Conservation (phyloP, 2,113 vertebrate genomes). For the Calyptomena viridis region DNA sequence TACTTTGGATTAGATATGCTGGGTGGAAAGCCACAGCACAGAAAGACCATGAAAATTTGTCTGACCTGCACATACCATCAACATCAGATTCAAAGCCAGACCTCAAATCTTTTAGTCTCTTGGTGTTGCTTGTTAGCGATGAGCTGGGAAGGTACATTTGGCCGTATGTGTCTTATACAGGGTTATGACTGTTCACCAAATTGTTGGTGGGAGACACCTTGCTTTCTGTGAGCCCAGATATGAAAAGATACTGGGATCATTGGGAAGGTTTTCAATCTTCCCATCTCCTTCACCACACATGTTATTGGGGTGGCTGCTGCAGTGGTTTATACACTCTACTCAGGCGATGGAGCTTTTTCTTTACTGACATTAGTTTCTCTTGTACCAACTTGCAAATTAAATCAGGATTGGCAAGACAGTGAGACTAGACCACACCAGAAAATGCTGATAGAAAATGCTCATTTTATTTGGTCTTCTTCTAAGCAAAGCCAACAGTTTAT, state of each 20-base stretch:
- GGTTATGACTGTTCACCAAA: not conserved
- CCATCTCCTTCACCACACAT: not conserved
- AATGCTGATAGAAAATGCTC: not conserved
- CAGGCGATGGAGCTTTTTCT: not conserved
- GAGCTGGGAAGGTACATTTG: not conserved
- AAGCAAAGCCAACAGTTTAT: not conserved
- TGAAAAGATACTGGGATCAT: not conserved
- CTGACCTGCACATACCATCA: not conserved
- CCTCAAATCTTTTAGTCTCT: fast-evolving
- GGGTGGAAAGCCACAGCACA: not conserved
- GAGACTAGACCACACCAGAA: not conserved
- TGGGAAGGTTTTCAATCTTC: not conserved
- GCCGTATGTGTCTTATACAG: not conserved
- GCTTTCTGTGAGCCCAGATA: not conserved
- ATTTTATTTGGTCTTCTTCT: not conserved
- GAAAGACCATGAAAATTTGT: not conserved
- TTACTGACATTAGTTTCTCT: not conserved
- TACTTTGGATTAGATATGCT: not conserved
- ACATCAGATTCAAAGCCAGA: not conserved
- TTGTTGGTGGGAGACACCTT: not conserved
- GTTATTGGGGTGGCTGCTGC: not conserved
- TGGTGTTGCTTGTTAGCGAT: fast-evolving
- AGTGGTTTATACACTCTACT: not conserved
- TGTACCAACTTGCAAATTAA: not conserved
- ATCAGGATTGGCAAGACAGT: not conserved